Evolutionary conservation across 2,888 invertebrate genomes (phyloP).

Genomic region (Pristionchus entomophagus): DNA sequence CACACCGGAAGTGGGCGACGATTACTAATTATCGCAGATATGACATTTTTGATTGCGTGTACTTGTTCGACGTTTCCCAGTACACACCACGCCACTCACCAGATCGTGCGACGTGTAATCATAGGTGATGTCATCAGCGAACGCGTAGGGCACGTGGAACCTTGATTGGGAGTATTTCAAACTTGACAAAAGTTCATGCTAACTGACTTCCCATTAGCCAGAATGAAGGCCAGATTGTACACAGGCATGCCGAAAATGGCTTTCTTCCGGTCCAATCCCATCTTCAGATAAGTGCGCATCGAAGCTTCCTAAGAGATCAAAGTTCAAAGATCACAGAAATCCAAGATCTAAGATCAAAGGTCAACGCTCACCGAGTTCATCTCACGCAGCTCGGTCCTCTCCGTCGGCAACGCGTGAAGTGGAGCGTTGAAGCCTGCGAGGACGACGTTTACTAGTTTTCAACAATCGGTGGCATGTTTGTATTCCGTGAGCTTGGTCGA

Average conservation of each 20-base stretch:
- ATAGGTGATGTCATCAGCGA: slow-evolving; percentile 20
- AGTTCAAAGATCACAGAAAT: slow-evolving; percentile 1
- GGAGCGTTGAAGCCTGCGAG: slow-evolving; percentile 84
- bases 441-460: too few species aligned
- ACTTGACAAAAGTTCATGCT: not conserved
- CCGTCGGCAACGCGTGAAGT: slow-evolving; percentile 80
- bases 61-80: too few species aligned
- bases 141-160: slow-evolving; percentile 9
- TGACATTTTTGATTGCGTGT: not conserved
- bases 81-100: not conserved
- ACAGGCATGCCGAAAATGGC: slow-evolving; percentile 90
- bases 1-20: not conserved
- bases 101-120: not conserved
- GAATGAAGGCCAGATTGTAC: slow-evolving; percentile 87
- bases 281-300: slow-evolving; percentile 84
- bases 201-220: slow-evolving; percentile 79
- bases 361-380: slow-evolving; percentile 66
- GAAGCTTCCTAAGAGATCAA: slow-evolving; percentile 82
- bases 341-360: not conserved
- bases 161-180: not conserved
- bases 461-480: too few species aligned
- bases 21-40: not conserved
- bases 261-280: slow-evolving; percentile 86
- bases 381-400: slow-evolving; percentile 59
- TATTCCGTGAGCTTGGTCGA: too few species aligned